Percentiles rank a stretch among this genome's conserved stretches.
Evolutionary conservation across 2,888 invertebrate species (phyloP).

Genomic region (Tipula helvola): DNA sequence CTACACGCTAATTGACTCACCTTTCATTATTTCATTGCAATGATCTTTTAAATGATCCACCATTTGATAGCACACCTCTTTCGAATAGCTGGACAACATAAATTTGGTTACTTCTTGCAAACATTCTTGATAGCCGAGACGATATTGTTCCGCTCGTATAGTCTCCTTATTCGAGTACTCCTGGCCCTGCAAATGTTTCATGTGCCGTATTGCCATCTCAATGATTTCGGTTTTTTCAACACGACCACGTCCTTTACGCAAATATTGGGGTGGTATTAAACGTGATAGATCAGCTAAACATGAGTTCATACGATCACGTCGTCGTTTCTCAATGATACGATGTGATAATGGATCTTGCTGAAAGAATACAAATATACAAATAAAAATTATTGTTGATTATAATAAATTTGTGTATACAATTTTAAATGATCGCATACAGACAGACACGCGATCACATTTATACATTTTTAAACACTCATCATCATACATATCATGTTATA

Average conservation of each 20-base stretch:
- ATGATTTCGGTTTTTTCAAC: conserved; percentile 98
- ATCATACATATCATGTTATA: neutral
- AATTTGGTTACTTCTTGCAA: conserved; percentile 81
- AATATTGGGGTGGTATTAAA: conserved; percentile 82
- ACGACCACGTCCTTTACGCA: conserved; percentile 88
- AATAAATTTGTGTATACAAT: neutral
- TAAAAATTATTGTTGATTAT: neutral
- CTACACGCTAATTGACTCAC: conserved; percentile 26
- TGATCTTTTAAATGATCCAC: conserved; percentile 74
- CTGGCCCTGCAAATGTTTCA: conserved; percentile 74
- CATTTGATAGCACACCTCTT: conserved; percentile 68
- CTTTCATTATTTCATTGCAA: conserved; percentile 50
- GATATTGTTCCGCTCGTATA: conserved; percentile 38
- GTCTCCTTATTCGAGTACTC: conserved; percentile 35
- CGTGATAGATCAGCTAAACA: conserved; percentile 88
- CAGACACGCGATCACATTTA: neutral
- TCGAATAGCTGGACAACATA: conserved; percentile 74
- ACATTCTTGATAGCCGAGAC: conserved; percentile 83
- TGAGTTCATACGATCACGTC: conserved; percentile 95
- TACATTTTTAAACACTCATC: neutral
- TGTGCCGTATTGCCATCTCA: conserved; percentile 92
- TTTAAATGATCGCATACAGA: neutral
- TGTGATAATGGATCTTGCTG: conserved; percentile 96
- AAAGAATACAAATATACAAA: conserved; percentile 14
- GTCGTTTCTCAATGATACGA: conserved; percentile 89